A percentile compares a stretch with the other conserved stretches of the same genome.
These are phyloP conservation scores for Hemiscyllium ocellatum DNA, from an alignment of 2,113 vertebrate species.

Conservation along the genomic window DNA sequence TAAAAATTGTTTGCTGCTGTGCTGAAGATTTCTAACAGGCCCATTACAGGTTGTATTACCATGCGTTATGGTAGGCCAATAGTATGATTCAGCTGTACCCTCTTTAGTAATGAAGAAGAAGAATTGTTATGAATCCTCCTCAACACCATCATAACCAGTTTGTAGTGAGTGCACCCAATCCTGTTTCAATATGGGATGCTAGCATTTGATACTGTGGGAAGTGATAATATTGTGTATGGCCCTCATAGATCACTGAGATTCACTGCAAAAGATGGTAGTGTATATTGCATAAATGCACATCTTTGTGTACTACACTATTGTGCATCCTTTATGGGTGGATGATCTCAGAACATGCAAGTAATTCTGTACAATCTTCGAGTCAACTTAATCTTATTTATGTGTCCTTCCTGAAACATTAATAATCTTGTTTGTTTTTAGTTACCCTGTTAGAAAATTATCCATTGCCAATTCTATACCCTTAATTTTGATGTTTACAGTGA, in stretches of 20 bases:
- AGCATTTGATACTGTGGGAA: background rate
- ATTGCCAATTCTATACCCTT: background rate
- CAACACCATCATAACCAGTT: background rate
- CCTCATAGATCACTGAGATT: background rate
- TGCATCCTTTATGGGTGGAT: background rate
- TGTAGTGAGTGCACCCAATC: background rate
- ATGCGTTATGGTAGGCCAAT: background rate
- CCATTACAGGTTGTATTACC: background rate
- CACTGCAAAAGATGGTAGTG: background rate
- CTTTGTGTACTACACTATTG: background rate
- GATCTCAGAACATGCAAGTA: background rate
- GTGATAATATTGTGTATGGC: background rate
- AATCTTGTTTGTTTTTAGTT: background rate
- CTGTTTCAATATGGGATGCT: background rate
- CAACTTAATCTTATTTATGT: background rate
- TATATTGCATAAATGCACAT: background rate
- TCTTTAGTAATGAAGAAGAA: background rate
- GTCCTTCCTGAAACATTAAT: background rate
- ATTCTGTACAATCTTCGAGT: background rate
- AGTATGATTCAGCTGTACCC: background rate
- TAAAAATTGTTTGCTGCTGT: background rate
- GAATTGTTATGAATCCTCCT: background rate
- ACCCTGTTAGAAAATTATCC: background rate
- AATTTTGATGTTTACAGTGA: background rate
- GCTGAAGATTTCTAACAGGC: background rate